These are phyloP conservation scores for Limanda limanda DNA, from an alignment of 2,113 vertebrate genomes.

Conservation along the genomic window DNA sequence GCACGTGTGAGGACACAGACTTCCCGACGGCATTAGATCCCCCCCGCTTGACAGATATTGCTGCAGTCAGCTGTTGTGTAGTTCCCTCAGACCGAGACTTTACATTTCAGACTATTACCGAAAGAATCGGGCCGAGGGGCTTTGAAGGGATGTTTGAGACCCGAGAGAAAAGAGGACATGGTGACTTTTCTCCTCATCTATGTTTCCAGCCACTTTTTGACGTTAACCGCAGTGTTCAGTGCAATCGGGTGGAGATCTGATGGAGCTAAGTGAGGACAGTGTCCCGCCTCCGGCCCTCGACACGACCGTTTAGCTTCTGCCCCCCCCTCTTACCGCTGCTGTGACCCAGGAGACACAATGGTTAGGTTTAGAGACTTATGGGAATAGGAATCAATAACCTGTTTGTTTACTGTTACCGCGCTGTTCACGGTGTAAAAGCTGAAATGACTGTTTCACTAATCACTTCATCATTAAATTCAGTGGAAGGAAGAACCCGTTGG, in stretches of 20 bases:
- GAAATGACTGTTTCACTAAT: too few species aligned
- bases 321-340: slow-evolving; percentile 29
- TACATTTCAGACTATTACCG: slow-evolving; percentile 26
- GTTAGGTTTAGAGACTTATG: not conserved
- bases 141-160: slow-evolving; percentile 12
- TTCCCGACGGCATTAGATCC: slow-evolving; percentile 9
- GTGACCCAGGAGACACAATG: slow-evolving; percentile 13
- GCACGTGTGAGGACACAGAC: slow-evolving; percentile 14
- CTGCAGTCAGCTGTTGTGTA: slow-evolving; percentile 49
- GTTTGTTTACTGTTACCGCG: too few species aligned
- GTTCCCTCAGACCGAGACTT: not conserved
- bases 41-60: slow-evolving; percentile 38
- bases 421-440: too few species aligned
- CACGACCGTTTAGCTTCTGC: slow-evolving; percentile 30
- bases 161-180: not conserved
- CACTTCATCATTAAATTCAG: too few species aligned
- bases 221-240: slow-evolving; percentile 38
- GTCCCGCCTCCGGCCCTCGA: slow-evolving; percentile 2
- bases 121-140: not conserved
- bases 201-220: slow-evolving; percentile 38
- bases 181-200: slow-evolving; percentile 4
- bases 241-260: slow-evolving; percentile 19
- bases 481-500: too few species aligned
- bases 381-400: too few species aligned
- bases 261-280: slow-evolving; percentile 28